Evolutionary conservation across 2,113 vertebrate genomes (phyloP).

Genomic region (Pristiophorus japonicus): DNA sequence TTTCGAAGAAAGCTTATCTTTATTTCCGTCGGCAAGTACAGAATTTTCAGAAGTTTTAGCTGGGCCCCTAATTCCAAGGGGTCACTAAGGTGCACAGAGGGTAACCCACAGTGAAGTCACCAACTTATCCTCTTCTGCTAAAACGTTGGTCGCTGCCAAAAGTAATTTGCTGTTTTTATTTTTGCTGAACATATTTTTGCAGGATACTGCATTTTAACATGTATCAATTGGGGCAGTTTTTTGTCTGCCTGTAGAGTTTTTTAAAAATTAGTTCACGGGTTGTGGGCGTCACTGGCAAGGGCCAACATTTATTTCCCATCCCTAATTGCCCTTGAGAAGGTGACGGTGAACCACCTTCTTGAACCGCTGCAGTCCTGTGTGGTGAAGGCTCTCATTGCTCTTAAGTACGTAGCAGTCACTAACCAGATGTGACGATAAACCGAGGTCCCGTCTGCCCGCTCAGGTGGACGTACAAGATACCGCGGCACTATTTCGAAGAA

Average conservation of each 20-base stretch:
- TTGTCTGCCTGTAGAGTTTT: not conserved
- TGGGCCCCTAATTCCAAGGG: not conserved
- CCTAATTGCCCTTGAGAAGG: no score
- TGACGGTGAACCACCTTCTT: no score
- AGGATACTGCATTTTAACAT: not conserved
- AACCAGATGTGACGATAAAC: no score
- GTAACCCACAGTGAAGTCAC: not conserved
- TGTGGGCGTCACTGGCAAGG: no score
- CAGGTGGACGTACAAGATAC: no score
- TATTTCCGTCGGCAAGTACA: not conserved
- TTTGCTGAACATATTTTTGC: not conserved
- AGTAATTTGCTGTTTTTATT: not conserved
- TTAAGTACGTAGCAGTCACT: not conserved
- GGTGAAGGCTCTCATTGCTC: no score
- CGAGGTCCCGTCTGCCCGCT: no score
- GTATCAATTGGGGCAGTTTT: not conserved
- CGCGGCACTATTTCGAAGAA: no score
- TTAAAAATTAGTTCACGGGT: no score
- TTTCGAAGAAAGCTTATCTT: not conserved
- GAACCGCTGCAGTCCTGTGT: no score
- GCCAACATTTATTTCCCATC: no score
- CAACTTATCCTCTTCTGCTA: not conserved
- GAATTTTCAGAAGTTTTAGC: not conserved
- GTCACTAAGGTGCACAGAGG: not conserved
- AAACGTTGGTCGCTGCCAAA: not conserved